Evolutionary conservation across 2,797 vertebrate species (phyloP).

Genomic region (Saxicola maurus): DNA sequence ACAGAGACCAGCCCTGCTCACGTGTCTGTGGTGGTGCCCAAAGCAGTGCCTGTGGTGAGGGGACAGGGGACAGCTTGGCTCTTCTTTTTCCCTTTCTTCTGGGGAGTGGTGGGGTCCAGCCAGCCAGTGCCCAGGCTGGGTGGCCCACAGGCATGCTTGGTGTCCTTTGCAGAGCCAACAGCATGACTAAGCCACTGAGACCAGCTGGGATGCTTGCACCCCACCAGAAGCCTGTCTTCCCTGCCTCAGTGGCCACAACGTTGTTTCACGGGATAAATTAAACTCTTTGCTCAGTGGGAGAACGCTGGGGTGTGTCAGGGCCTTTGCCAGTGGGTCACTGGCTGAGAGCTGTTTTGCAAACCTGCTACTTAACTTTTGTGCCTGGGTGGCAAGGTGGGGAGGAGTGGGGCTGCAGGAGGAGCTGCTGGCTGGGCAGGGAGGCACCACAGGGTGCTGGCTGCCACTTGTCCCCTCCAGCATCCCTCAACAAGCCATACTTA

Average conservation of each 20-base stretch:
- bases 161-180: background rate
- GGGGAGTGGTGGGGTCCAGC: background rate
- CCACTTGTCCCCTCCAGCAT: background rate
- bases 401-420: rapidly evolving
- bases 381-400: background rate
- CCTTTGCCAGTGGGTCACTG: background rate
- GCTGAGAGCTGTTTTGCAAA: background rate
- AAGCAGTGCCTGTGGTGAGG: background rate
- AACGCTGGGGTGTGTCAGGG: background rate
- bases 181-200: background rate
- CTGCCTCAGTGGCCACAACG: background rate
- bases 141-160: background rate
- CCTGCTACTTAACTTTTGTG: background rate
- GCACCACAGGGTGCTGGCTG: rapidly evolving
- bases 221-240: background rate
- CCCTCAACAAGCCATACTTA: background rate
- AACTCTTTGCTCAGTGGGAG: background rate
- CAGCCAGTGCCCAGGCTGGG: background rate
- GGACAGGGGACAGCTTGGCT: rapidly evolving
- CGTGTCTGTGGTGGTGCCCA: rapidly evolving
- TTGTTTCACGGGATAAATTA: background rate
- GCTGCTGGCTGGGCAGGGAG: background rate
- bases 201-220: background rate
- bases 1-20: background rate
- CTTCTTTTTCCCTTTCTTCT: background rate